Evolutionary conservation across 2,888 invertebrate genomes (phyloP), one percentile per base, ranked within the genome.

Genomic region (Elmis aenea): DNA sequence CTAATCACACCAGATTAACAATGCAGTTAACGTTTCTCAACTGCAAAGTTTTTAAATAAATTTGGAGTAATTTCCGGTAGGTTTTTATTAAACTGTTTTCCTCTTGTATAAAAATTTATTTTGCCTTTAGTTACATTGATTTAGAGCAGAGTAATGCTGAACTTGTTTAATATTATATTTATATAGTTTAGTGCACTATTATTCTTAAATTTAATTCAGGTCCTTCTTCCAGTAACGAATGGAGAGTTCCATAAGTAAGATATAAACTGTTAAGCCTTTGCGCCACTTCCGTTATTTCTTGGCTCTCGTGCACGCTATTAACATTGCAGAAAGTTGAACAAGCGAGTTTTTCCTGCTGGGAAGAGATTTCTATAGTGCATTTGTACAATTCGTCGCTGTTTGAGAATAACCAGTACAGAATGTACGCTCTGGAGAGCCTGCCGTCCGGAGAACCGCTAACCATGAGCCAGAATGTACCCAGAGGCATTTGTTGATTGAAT

Each of bases 381-480:
- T 56, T 54, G 41, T 57, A 60, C 24, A 36, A 39, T 13, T 59
- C 59, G 2, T 58, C 55, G 6, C 53, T 52, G 38, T 61, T 61
- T 12, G 61, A 59, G 38, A 64, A 61, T 33, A 67, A 33, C 66
- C 66, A 67, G 32, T 58, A 55, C 3, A 62, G 26, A 4, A 55
- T 55, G 35, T 56, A 59, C 0, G 62, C 52, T 6, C 50, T 42
- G 3, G 38, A 36, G 25, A 51, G 35, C 20, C 46, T 50, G 16
- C 42, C 42, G 30, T 59, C 55, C 4, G 30, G 21, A 2, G 64
- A 61, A 9, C 59, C 62, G 13, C 54, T 61, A 13, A 55, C 58
- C 66, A 67, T 64, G 16, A 67, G 38, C 66, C 66, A 67, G 42
- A 66, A 64, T 2, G 61, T 61, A 30, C 54, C 56, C 5, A 60